Evolutionary conservation across 1,140 invertebrate species (phyloP).

Genomic region (Argopecten irradians): DNA sequence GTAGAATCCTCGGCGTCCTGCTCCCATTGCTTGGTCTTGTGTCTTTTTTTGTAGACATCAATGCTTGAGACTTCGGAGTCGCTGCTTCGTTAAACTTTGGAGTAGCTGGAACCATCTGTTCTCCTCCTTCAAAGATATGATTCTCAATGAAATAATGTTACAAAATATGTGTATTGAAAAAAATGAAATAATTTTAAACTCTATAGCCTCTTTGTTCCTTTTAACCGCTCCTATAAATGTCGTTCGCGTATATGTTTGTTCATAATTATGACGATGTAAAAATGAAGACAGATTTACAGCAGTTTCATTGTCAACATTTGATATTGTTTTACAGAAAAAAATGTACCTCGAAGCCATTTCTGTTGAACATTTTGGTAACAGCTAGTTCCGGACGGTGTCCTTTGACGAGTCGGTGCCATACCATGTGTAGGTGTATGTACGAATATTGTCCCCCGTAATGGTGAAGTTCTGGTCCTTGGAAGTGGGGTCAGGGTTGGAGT

Average conservation of each 20-base stretch:
- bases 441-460: neutral
- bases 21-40: neutral
- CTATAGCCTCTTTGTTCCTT: too few relatives aligned
- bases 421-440: neutral
- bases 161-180: neutral
- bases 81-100: neutral
- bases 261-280: too few relatives aligned
- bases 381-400: neutral
- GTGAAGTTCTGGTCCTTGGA: neutral
- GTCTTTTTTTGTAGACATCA: neutral
- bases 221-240: too few relatives aligned
- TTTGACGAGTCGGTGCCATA: neutral
- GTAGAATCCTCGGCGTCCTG: neutral
- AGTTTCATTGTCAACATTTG: too few relatives aligned
- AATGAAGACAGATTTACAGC: too few relatives aligned
- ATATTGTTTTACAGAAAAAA: too few relatives aligned
- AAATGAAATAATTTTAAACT: too few relatives aligned
- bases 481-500: neutral
- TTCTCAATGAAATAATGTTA: neutral
- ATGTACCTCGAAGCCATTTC: neutral
- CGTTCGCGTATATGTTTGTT: too few relatives aligned
- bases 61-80: neutral
- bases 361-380: neutral
- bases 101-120: neutral
- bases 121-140: too few relatives aligned